Percentiles rank a stretch among this genome's conserved stretches.
Evolutionary conservation across 1,140 invertebrate genomes (phyloP).

Genomic region (Tribolium madens): DNA sequence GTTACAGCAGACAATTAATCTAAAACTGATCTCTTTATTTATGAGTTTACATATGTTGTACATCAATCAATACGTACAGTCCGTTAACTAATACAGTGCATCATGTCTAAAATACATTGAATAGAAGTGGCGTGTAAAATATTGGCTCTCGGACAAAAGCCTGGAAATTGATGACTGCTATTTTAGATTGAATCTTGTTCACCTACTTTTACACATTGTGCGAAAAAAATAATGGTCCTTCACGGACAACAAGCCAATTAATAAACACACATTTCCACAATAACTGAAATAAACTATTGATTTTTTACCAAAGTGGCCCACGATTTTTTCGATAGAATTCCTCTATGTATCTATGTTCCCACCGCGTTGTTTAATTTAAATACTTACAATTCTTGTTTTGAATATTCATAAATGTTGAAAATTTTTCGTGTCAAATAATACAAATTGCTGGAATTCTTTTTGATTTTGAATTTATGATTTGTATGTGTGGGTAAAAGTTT

Average conservation of each 20-base stretch:
- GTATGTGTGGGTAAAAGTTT: background rate
- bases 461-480: no score
- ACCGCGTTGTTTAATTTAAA: no score
- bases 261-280: no score
- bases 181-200: conserved; percentile 38
- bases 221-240: conserved; percentile 8
- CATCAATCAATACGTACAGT: conserved; percentile 31
- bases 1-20: conserved; percentile 15
- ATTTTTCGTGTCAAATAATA: no score
- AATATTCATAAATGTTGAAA: no score
- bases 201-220: conserved; percentile 29
- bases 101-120: conserved; percentile 34
- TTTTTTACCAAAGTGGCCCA: no score
- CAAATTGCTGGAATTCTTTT: no score
- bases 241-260: background rate
- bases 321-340: no score
- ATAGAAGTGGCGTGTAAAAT: conserved; percentile 38
- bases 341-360: no score
- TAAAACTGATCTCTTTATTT: conserved; percentile 22
- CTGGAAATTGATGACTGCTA: conserved; percentile 35
- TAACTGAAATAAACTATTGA: no score
- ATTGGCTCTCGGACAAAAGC: conserved; percentile 31
- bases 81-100: conserved; percentile 33
- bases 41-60: conserved; percentile 27
- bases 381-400: no score